A percentile compares a stretch with the other conserved stretches of the same genome.
phyloP scores from a whole-genome alignment of 2,113 vertebrate genomes.

The Chloroceryle aenea region DNA sequence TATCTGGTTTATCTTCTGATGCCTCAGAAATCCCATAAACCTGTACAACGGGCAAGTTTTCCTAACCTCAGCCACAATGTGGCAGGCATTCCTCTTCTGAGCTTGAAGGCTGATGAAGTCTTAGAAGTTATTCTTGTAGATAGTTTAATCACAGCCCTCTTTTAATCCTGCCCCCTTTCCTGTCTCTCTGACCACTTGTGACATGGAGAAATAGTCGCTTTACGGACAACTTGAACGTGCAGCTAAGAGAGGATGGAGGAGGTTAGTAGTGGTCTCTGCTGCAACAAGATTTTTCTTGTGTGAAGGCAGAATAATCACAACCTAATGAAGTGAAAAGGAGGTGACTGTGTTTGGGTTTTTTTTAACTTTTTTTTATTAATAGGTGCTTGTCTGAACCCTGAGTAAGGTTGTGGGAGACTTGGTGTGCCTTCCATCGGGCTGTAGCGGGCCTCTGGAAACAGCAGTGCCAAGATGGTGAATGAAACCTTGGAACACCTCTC shows the following conservation, averaged over 20 bases:
- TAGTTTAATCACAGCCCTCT: background rate
- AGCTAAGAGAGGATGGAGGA: background rate
- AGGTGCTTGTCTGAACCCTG: background rate
- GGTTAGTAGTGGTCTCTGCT: background rate
- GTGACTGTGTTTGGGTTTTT: background rate
- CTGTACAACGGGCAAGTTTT: background rate
- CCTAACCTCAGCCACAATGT: background rate
- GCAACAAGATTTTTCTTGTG: background rate
- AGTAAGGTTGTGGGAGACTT: background rate
- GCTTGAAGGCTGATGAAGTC: background rate
- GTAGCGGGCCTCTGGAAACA: background rate
- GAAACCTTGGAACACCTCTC: background rate
- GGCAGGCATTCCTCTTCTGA: background rate
- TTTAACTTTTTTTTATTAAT: background rate
- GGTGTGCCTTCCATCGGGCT: background rate
- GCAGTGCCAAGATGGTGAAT: background rate
- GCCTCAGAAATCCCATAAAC: background rate
- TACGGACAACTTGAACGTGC: background rate
- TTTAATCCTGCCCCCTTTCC: background rate
- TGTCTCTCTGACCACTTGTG: background rate
- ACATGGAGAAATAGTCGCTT: background rate
- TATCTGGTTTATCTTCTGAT: background rate
- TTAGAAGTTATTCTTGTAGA: background rate
- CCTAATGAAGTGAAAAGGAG: conserved; percentile 12
- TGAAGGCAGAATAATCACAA: background rate